Evolutionary conservation across 2,113 vertebrate species (phyloP).

Genomic region (Sisor rabdophorus): DNA sequence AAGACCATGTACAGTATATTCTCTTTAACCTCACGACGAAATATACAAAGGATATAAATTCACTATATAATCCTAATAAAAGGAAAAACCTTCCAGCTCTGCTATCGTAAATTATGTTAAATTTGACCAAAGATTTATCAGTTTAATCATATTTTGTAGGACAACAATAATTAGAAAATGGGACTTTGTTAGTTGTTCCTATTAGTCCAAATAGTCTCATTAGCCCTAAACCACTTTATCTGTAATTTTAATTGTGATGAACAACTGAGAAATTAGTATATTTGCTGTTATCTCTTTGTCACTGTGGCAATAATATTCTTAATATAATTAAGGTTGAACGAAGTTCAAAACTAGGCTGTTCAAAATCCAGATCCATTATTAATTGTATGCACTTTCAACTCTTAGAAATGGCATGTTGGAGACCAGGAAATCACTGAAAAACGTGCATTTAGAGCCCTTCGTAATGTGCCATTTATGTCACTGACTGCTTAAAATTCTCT

Average conservation of each 20-base stretch:
- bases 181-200: not conserved
- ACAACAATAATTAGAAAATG: not conserved
- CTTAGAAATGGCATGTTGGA: not conserved
- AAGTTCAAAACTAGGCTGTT: slow-evolving; percentile 35
- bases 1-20: too few species aligned
- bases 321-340: slow-evolving; percentile 47
- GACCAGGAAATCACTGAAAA: slow-evolving; percentile 37
- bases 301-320: slow-evolving; percentile 23
- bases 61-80: not conserved
- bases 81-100: not conserved
- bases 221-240: not conserved
- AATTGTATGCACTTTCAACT: slow-evolving; percentile 14
- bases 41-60: not conserved
- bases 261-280: slow-evolving; percentile 24
- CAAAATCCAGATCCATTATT: slow-evolving; percentile 2
- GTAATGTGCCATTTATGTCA: slow-evolving; percentile 27
- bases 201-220: not conserved
- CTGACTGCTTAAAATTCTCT: slow-evolving; percentile 41
- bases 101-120: not conserved
- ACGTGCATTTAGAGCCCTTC: slow-evolving; percentile 25
- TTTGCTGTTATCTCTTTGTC: slow-evolving; percentile 30
- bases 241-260: slow-evolving; percentile 17
- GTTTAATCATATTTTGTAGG: not conserved
- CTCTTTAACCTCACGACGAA: not conserved
- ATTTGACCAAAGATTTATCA: not conserved